Percentiles rank a stretch among this genome's conserved stretches.
Evolutionary conservation across 2,113 vertebrate genomes (phyloP).

Genomic region (Neolamprologus modestus): DNA sequence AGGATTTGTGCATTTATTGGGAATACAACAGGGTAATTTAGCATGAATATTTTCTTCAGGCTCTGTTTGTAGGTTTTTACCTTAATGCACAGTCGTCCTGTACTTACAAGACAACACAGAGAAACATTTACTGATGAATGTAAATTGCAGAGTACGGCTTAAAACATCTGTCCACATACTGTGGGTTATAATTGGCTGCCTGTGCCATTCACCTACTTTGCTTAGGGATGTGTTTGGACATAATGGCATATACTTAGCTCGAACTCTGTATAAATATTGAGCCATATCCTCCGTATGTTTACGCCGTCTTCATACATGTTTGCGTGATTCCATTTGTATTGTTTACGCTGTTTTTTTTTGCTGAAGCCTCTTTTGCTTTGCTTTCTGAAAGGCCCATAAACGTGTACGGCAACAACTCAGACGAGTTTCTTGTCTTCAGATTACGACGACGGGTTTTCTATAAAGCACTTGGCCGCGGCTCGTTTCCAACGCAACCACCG

Average conservation of each 20-base stretch:
- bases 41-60: neutral
- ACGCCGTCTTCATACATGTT: neutral
- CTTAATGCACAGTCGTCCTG: neutral
- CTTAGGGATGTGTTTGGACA: constrained; percentile 14
- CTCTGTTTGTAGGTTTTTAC: neutral
- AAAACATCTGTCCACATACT: neutral
- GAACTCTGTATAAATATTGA: constrained; percentile 26
- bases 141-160: constrained; percentile 11
- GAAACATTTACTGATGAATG: neutral
- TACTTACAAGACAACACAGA: neutral
- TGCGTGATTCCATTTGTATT: neutral
- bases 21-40: neutral
- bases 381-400: neutral
- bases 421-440: constrained; percentile 68
- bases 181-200: constrained; percentile 12
- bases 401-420: neutral
- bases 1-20: neutral
- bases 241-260: constrained; percentile 20
- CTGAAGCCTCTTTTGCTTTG: neutral
- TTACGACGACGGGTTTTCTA: constrained; percentile 95
- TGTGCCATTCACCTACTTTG: constrained; percentile 8
- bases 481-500: constrained; percentile 98
- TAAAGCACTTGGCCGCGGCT: constrained; percentile 92
- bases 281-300: neutral
- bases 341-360: neutral